phyloP scores from a whole-genome alignment of 2,797 vertebrate species.

The Malurus leucopterus region DNA sequence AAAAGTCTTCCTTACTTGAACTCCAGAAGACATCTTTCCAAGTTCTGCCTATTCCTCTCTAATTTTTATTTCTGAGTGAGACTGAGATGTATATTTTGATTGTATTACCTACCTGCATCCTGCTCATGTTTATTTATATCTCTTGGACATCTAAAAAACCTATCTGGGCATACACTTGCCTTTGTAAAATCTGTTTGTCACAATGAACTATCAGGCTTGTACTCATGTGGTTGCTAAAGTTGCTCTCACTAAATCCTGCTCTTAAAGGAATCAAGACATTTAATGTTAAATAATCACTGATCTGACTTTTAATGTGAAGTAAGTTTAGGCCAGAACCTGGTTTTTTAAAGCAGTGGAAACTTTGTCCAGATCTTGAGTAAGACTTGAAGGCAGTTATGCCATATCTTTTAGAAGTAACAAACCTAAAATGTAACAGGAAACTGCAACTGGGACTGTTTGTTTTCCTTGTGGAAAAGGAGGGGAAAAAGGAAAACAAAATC shows the following conservation, averaged over 20 bases:
- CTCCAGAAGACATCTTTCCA: background rate
- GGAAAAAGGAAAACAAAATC: fast-evolving
- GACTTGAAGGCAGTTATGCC: background rate
- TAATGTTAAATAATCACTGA: background rate
- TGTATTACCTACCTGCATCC: background rate
- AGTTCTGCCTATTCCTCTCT: background rate
- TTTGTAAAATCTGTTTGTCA: background rate
- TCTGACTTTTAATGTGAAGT: background rate
- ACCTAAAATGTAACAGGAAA: background rate
- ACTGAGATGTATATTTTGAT: background rate
- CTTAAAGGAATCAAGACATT: background rate
- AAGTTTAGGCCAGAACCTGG: background rate
- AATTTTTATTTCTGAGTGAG: background rate
- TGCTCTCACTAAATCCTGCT: background rate
- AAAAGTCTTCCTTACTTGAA: background rate
- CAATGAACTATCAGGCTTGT: background rate
- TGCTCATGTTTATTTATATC: background rate
- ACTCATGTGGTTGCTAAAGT: background rate
- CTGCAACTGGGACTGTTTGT: background rate
- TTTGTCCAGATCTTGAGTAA: background rate
- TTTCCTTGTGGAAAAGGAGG: background rate
- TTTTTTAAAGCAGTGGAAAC: background rate
- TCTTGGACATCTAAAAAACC: background rate
- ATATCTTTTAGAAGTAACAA: background rate
- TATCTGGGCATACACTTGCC: background rate